A percentile compares a stretch with the other conserved stretches of the same genome.
These are phyloP conservation scores for Melanotaenia boesemani DNA, from an alignment of 2,797 vertebrate genomes.

Conservation along the genomic window DNA sequence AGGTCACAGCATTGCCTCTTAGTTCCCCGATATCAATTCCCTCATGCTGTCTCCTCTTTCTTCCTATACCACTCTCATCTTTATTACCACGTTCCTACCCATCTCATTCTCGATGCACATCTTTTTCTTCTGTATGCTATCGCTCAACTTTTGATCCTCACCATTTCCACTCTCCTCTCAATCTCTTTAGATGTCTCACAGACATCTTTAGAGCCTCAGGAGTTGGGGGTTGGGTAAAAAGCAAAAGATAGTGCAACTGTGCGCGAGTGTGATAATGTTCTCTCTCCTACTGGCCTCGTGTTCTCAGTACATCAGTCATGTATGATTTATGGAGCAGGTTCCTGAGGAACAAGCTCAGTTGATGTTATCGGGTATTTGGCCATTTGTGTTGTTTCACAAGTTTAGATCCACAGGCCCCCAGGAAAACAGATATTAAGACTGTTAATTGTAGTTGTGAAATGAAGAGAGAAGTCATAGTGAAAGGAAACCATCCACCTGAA, in stretches of 20 bases:
- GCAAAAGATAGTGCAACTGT: constrained; percentile 51
- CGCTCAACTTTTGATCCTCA: constrained; percentile 62
- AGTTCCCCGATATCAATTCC: constrained; percentile 60
- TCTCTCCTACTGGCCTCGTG: constrained; percentile 43
- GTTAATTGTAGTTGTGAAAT: not conserved
- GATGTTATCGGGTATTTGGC: constrained; percentile 46
- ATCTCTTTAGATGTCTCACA: constrained; percentile 61
- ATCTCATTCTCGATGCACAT: constrained; percentile 52
- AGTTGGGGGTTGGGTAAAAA: constrained; percentile 75
- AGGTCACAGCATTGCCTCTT: constrained; percentile 80
- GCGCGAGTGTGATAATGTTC: constrained; percentile 56
- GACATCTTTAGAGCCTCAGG: constrained; percentile 64
- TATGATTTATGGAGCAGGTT: constrained; percentile 71
- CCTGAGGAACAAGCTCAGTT: constrained; percentile 56
- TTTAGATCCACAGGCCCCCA: constrained; percentile 6
- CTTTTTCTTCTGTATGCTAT: constrained; percentile 44
- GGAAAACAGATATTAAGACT: constrained; percentile 15
- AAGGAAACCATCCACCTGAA: not conserved
- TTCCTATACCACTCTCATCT: constrained; percentile 44
- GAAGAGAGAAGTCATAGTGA: not conserved
- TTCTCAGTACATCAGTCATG: constrained; percentile 56
- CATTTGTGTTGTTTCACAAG: constrained; percentile 24
- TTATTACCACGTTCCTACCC: constrained; percentile 41
- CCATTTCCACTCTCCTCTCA: constrained; percentile 50
- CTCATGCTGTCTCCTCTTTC: constrained; percentile 40